Conservation (phyloP, 2,797 vertebrate genomes). For the Eulemur coronatus region DNA sequence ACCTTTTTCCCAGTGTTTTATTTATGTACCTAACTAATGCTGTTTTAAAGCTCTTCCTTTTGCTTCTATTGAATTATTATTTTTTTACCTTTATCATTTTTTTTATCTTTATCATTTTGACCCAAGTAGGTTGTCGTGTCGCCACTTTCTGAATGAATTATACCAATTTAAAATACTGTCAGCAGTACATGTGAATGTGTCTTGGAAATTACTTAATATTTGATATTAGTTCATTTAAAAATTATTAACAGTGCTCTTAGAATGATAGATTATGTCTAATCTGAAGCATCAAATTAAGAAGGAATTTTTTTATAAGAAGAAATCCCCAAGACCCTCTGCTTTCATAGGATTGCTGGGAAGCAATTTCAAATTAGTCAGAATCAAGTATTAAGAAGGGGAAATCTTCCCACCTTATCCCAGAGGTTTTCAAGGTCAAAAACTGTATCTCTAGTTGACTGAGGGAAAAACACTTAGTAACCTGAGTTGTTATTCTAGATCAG, state of each 20-base stretch:
- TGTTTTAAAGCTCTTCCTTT: not conserved
- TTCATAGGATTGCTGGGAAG: not conserved
- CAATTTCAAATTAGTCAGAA: not conserved
- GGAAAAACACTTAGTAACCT: not conserved
- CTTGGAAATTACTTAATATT: not conserved
- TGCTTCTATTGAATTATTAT: not conserved
- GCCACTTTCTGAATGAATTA: not conserved
- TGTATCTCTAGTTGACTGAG: not conserved
- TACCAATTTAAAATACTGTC: not conserved
- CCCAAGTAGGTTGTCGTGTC: not conserved
- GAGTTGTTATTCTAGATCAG: not conserved
- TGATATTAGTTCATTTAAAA: conserved; percentile 20
- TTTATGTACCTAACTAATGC: not conserved
- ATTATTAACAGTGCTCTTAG: not conserved
- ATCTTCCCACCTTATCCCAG: not conserved
- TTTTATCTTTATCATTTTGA: not conserved
- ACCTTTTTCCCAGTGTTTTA: not conserved
- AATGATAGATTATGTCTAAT: not conserved
- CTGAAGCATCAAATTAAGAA: conserved; percentile 17
- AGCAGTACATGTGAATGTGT: not conserved
- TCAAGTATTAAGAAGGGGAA: not conserved
- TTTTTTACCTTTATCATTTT: not conserved
- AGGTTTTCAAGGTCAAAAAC: not conserved
- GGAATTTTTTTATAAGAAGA: not conserved
- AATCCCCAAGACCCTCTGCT: not conserved